phyloP scores from a whole-genome alignment of 2,888 invertebrate genomes.

The Helleia helle region DNA sequence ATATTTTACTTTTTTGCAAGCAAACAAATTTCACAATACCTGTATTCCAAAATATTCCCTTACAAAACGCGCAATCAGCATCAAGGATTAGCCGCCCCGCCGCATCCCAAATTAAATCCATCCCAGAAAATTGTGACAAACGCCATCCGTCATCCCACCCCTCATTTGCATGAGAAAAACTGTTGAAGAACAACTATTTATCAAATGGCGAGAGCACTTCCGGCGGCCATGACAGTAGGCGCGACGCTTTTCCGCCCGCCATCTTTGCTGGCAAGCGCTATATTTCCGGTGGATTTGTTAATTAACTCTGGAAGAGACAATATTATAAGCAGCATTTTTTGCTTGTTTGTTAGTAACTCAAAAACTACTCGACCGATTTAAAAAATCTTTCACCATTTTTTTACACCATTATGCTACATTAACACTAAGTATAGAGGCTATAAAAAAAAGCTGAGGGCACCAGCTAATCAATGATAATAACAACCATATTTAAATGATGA shows the following conservation, averaged over 20 bases:
- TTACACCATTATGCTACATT: no score
- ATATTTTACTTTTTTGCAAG: no score
- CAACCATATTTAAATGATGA: no score
- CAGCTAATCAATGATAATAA: no score
- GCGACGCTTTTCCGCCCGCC: slow-evolving; percentile 66
- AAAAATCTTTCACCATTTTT: no score
- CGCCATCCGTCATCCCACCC: slow-evolving; percentile 66
- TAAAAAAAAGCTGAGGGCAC: no score
- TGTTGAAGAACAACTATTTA: slow-evolving; percentile 73
- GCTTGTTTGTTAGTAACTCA: slow-evolving; percentile 9
- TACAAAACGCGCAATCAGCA: slow-evolving; percentile 8
- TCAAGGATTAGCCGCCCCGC: slow-evolving; percentile 25
- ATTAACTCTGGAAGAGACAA: slow-evolving; percentile 20
- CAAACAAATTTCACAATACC: no score
- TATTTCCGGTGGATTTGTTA: slow-evolving; percentile 26
- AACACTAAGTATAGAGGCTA: no score
- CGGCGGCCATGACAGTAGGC: slow-evolving; percentile 68
- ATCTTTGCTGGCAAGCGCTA: slow-evolving; percentile 41
- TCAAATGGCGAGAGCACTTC: slow-evolving; percentile 68
- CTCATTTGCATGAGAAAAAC: slow-evolving; percentile 74
- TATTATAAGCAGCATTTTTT: not conserved
- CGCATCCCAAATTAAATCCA: slow-evolving; percentile 67
- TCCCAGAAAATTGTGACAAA: slow-evolving; percentile 70
- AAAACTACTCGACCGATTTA: no score
- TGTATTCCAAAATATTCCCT: not conserved